A percentile compares a stretch with the other conserved stretches of the same genome.
These are phyloP conservation scores for Chymomyza fuscimana DNA, from an alignment of 2,888 invertebrate species.

Conservation along the genomic window DNA sequence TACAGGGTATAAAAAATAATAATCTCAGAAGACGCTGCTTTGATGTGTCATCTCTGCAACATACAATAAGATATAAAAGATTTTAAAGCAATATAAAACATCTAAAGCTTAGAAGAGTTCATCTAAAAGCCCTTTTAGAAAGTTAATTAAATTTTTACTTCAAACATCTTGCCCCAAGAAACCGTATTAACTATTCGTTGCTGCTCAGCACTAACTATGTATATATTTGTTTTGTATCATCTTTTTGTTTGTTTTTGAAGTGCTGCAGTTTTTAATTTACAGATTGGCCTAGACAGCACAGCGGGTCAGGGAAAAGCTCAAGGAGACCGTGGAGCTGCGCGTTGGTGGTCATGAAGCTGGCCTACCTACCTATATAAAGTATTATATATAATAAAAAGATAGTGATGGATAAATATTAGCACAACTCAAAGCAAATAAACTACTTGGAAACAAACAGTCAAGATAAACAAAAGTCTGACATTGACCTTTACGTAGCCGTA, in stretches of 20 bases:
- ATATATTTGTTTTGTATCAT: neutral
- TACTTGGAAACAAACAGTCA: neutral
- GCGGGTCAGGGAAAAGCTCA: neutral
- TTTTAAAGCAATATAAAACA: no score
- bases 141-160: no score
- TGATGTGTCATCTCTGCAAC: no score
- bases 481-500: neutral
- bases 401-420: neutral
- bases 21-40: no score
- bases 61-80: no score
- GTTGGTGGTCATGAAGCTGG: neutral
- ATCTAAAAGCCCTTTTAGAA: no score
- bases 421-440: neutral
- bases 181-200: neutral
- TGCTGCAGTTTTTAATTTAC: slow-evolving; percentile 7
- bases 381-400: neutral
- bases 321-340: neutral
- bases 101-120: no score
- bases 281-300: neutral
- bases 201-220: neutral
- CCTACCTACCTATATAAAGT: neutral
- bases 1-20: no score
- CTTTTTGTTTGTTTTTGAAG: slow-evolving; percentile 1
- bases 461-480: neutral
- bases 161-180: no score